Base-by-base conservation (phyloP, 2,797 vertebrate species). In the Onychomys torridus region DNA sequence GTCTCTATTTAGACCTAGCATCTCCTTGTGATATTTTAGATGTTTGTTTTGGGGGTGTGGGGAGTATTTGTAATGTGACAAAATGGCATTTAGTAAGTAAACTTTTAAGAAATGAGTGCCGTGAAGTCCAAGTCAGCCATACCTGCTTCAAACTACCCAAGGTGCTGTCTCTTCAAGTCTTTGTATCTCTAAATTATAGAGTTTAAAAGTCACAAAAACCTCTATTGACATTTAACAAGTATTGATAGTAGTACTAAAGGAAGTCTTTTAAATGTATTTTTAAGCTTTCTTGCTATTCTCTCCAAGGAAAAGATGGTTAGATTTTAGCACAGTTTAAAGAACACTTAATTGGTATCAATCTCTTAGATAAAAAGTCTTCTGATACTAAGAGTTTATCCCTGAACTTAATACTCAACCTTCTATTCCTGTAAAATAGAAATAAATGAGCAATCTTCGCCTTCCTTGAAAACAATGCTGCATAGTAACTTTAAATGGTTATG, bases 151-250 rank as follows among this genome's bases (percentile, higher is more conserved):
- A 88, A 25, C 2, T 40, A 76, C 19, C 46, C 46, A 63, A 37
- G 49, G 59, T 77, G 87, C 19, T 77, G 9, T 89, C 0, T n/a
- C 25, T 83, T 78, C 67, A 82, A 43, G 25, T 52, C 81, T 76
- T 79, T 86, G n/a, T 75, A 61, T 92, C 10, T 67, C 49, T 73
- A 55, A 95, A 83, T 82, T 83, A 75, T 83, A 90, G 90, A 90
- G 61, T 55, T 85, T 46, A 78, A 49, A 92, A 46, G 49, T 0
- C 11, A 37, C 14, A 27, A 43, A 34, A 14, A n/a, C 46, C 77
- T 73, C 69, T 69, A 83, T 71, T 69, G 32, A 87, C 5, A 87
- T 65, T 79, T 84, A 89, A 88, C 6, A 90, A n/a, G 8, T 32
- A 46, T 40, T 76, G 34, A 69, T 87, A 57, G 63, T 37, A 88